Evolutionary conservation across 2,113 vertebrate genomes (phyloP), one percentile per base, ranked within the genome.

Genomic region (Stigmatopora argus): DNA sequence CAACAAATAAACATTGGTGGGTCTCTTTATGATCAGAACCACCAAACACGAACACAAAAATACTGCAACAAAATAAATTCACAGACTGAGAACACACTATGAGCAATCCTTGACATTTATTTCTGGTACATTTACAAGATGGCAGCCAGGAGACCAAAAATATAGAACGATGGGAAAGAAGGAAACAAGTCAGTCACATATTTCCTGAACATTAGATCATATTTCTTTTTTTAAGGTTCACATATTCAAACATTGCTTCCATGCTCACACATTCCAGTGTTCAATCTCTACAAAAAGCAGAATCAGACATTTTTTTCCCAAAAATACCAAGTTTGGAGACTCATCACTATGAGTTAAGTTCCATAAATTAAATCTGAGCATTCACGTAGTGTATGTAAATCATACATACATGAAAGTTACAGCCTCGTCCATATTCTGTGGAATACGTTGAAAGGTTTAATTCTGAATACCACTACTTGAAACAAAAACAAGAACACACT

Each of bases 41-140:
- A 14, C 46, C 46, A 18, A 48, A 55, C 23, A 55, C 23, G 5
- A 55, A 0, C 4, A 23, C 53, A 26, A 55, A 8, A 23, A 48
- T 5, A 55, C 23, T 31, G 2, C 23, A 31, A 26, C 13, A 15
- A 55, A 55, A 55, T 55, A 55, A 12, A 55, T 23, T 55, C 53
- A 15, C 53, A 55, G 21, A 23, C 14, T 14, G 12, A 31, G 53
- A 31, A 55, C 19, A 56, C 26, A 56, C 23, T 21, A 63, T 67
- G 76, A 72, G 10, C 56, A 61, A 65, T 45, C 66, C 12, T 61
- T 74, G 83, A 77, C 75, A 77, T 83, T 81, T 69, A 66, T 6
- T 80, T 71, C 71, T 66, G 73, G 59, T 73, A 75, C 69, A 82
- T 58, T 78, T 68, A 52, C 67, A 77, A 61, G 71, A 72, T 70